Base-by-base conservation (phyloP, 53 echinoderm and acorn worm species). In the Crossaster papposus region DNA sequence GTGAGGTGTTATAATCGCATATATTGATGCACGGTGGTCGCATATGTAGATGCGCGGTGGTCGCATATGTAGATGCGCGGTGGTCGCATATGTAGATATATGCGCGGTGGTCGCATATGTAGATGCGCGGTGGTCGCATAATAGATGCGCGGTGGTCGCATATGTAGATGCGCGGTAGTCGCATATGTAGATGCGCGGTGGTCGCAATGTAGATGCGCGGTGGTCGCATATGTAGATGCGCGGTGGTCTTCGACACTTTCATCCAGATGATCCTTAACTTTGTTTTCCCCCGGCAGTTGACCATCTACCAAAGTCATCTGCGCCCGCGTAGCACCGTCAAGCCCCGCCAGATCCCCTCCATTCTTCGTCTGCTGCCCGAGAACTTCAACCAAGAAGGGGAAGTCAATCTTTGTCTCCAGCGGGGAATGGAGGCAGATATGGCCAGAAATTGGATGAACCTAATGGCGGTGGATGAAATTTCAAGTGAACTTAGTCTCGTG, bases 381-480 rank as follows among this genome's bases (percentile, higher is more conserved):
- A 33, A 20, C 85, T 33, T 72, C 83, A 30, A 36, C n/a, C 23
- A 58, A 15, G 62, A 32, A 38, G 52, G 87, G 77, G 26, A 87
- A 87, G 37, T 50, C 77, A 26, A 76, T 54, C 64, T 77, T 85
- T 30, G 84, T 70, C 84, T 80, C 80, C 73, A 32, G 78, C n/a
- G 68, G 70, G 82, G 65, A 23, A 51, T 50, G 31, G 68, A 32
- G 84, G 17, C 29, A 52, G 84, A 72, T 33, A 32, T 52, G 72
- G 28, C 12, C 51, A 3, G 50, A 50, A 51, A 51, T 52, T 29
- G 72, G 84, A 22, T 30, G 34, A 13, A 72, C 85, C 73, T 85
- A 72, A 82, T 36, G 58, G 58, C 80, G 85, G 31, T 73, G 72
- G 73, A 73, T 73, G 85, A 85, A 85, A 85, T 54, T 73, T n/a